Conservation (phyloP, 2,113 vertebrate species). For the Struthidea cinerea region DNA sequence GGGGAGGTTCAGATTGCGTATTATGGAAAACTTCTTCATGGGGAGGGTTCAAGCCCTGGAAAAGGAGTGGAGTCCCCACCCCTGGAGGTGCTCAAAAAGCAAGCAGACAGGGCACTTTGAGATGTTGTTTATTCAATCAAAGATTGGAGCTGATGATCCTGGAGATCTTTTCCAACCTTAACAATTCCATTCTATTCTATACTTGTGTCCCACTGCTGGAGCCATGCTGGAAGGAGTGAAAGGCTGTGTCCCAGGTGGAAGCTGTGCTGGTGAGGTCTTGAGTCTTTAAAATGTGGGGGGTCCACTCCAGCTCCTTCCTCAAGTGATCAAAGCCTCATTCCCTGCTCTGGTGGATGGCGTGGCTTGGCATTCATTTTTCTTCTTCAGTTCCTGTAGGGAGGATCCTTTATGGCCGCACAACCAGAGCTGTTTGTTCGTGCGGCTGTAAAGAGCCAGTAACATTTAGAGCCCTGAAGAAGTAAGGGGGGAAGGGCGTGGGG, state of each 20-base stretch:
- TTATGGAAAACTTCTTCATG: background rate
- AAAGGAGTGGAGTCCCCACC: background rate
- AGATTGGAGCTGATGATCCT: background rate
- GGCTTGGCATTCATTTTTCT: background rate
- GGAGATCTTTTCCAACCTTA: background rate
- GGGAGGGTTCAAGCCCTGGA: background rate
- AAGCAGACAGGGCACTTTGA: background rate
- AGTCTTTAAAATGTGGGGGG: background rate
- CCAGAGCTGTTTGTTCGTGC: background rate
- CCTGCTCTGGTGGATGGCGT: accelerated
- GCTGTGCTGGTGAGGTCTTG: background rate
- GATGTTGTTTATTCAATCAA: background rate
- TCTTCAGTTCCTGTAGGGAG: background rate
- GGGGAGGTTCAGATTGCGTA: background rate
- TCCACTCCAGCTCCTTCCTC: background rate
- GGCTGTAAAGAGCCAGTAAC: background rate
- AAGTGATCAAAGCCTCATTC: background rate
- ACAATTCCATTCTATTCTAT: background rate
- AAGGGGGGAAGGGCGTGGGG: no score
- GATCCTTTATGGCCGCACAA: background rate
- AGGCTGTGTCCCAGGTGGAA: background rate
- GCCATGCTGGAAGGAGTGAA: no score
- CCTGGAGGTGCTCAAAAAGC: background rate
- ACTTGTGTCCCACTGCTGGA: background rate
- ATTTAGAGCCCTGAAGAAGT: background rate